Conservation (phyloP, 2,113 vertebrate species). For the Monopterus albus region DNA sequence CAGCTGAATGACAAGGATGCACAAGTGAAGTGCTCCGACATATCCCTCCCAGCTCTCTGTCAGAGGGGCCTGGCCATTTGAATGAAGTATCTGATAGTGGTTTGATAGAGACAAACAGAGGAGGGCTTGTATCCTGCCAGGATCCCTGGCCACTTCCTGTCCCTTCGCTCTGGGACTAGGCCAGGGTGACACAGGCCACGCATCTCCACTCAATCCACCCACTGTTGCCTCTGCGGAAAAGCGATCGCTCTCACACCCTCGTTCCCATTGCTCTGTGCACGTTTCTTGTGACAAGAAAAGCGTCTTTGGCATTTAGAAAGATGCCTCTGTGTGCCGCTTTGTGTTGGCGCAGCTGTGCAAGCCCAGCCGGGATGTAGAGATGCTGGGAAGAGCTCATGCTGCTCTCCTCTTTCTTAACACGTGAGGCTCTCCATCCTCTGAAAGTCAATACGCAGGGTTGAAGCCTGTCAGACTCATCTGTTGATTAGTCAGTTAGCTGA, state of each 20-base stretch:
- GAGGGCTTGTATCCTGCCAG: constrained; percentile 73
- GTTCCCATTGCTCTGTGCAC: constrained; percentile 47
- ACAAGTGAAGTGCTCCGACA: constrained; percentile 34
- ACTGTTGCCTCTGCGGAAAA: constrained; percentile 73
- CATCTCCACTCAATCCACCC: constrained; percentile 79
- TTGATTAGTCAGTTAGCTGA: too few species aligned
- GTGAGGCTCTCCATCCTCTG: constrained; percentile 17
- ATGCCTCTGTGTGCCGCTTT: constrained; percentile 71
- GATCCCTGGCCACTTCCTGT: constrained; percentile 80
- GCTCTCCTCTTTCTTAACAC: neutral
- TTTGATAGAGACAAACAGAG: constrained; percentile 77
- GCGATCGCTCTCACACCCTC: constrained; percentile 53
- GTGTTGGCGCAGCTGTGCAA: constrained; percentile 73
- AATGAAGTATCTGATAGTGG: constrained; percentile 77
- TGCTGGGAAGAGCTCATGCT: constrained; percentile 56
- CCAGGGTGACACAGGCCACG: constrained; percentile 79
- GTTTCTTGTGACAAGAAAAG: constrained; percentile 69
- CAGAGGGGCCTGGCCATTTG: constrained; percentile 56
- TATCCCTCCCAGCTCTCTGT: constrained; percentile 40
- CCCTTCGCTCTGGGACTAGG: constrained; percentile 66
- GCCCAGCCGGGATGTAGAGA: constrained; percentile 60
- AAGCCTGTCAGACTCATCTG: too few species aligned
- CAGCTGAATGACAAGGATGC: constrained; percentile 44
- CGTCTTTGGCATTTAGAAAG: constrained; percentile 69
- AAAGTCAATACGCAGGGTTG: constrained; percentile 34